Evolutionary conservation across 2,797 vertebrate genomes (phyloP).

Genomic region (Aplochiton taeniatus): DNA sequence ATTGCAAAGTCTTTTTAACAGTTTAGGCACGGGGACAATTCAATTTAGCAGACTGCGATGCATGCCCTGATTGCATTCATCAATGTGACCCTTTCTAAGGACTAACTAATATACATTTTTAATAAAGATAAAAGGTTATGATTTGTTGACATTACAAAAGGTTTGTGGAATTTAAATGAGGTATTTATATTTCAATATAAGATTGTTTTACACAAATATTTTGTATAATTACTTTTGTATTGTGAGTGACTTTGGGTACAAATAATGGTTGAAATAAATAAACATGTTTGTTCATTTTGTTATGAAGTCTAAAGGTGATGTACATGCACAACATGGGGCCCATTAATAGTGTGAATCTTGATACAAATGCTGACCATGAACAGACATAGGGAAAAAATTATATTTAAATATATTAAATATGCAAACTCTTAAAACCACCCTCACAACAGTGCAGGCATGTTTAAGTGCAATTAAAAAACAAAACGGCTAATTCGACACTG

Average conservation of each 20-base stretch:
- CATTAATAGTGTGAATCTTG: neutral
- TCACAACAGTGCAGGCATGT: too few relatives aligned
- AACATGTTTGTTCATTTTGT: too few relatives aligned
- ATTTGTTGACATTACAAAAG: neutral
- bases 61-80: too few relatives aligned
- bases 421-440: constrained; percentile 47
- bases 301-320: too few relatives aligned
- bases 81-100: too few relatives aligned
- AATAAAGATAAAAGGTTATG: too few relatives aligned
- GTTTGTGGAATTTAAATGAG: neutral
- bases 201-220: neutral
- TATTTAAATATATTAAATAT: constrained; percentile 36
- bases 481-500: constrained; percentile 1
- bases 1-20: too few relatives aligned
- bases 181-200: constrained; percentile 9
- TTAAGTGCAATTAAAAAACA: constrained; percentile 25
- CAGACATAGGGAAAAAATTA: constrained; percentile 6
- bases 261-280: neutral
- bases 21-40: neutral
- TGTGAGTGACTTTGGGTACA: neutral
- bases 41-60: neutral
- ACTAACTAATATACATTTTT: too few relatives aligned
- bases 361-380: neutral
- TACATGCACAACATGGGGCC: neutral
- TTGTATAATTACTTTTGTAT: constrained; percentile 9